Evolutionary conservation across 2,113 vertebrate genomes (phyloP).

Genomic region (Prinia subflava): DNA sequence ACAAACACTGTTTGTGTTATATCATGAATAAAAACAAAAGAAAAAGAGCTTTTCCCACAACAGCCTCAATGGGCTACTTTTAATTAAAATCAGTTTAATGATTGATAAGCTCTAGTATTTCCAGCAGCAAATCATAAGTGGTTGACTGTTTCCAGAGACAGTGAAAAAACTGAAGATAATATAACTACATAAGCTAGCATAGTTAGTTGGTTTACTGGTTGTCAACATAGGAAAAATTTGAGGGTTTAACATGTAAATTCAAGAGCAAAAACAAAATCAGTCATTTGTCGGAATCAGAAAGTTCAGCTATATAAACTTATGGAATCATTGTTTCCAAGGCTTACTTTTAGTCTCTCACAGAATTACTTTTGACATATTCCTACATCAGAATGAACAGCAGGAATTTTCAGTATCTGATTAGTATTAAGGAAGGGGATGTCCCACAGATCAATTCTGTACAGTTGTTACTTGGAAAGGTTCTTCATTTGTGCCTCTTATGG

Average conservation of each 20-base stretch:
- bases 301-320: background rate
- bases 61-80: constrained; percentile 33
- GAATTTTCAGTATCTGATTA: background rate
- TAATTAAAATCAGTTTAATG: constrained; percentile 70
- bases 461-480: background rate
- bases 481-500: background rate
- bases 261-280: constrained; percentile 10
- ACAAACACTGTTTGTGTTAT: background rate
- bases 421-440: background rate
- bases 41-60: constrained; percentile 38
- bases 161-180: constrained; percentile 20
- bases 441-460: background rate
- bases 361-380: background rate
- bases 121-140: constrained; percentile 64
- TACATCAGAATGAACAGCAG: background rate
- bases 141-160: constrained; percentile 65
- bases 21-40: background rate
- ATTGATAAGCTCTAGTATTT: constrained; percentile 62
- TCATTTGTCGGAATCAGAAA: background rate
- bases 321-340: background rate
- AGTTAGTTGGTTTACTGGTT: constrained; percentile 59
- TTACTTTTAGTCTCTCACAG: background rate
- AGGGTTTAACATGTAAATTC: constrained; percentile 42
- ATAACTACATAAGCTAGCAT: constrained; percentile 39
- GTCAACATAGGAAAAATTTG: constrained; percentile 11